Conservation (phyloP, 2,113 vertebrate genomes). For the Xerus inauris region DNA sequence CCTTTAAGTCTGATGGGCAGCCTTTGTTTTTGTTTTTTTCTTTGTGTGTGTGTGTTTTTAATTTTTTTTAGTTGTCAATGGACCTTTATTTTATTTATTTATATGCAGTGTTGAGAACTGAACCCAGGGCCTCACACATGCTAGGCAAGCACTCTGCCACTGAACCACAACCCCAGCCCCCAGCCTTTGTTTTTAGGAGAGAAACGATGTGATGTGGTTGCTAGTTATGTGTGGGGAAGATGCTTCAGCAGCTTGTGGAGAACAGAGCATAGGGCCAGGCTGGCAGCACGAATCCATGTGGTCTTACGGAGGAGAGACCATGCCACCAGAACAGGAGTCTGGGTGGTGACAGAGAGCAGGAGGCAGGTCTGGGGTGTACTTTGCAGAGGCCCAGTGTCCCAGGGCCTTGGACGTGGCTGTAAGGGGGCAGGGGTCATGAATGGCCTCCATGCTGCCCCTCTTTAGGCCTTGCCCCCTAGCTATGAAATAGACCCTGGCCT, state of each 20-base stretch:
- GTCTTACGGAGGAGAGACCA: not conserved
- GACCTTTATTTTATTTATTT: too few relatives aligned
- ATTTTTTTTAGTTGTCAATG: too few relatives aligned
- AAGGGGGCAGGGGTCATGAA: not conserved
- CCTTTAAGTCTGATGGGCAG: not conserved
- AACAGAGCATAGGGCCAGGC: not conserved
- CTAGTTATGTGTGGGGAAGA: not conserved
- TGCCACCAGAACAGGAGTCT: not conserved
- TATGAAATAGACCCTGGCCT: slow-evolving; percentile 38
- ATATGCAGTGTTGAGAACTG: too few relatives aligned
- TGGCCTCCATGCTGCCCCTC: not conserved
- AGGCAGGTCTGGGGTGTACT: not conserved
- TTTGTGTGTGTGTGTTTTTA: too few relatives aligned
- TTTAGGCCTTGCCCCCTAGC: not conserved
- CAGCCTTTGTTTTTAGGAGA: slow-evolving; percentile 2
- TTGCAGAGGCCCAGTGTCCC: not conserved
- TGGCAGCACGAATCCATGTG: not conserved
- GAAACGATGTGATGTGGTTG: not conserved
- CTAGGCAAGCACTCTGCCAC: too few relatives aligned
- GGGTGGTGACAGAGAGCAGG: not conserved
- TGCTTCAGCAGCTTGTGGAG: not conserved
- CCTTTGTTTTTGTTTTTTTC: not conserved
- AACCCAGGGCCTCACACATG: too few relatives aligned
- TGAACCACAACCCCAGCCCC: too few relatives aligned
- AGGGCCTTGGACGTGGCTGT: not conserved